phyloP scores from a whole-genome alignment of 2,888 invertebrate genomes.

The Cyclophora albipunctata region DNA sequence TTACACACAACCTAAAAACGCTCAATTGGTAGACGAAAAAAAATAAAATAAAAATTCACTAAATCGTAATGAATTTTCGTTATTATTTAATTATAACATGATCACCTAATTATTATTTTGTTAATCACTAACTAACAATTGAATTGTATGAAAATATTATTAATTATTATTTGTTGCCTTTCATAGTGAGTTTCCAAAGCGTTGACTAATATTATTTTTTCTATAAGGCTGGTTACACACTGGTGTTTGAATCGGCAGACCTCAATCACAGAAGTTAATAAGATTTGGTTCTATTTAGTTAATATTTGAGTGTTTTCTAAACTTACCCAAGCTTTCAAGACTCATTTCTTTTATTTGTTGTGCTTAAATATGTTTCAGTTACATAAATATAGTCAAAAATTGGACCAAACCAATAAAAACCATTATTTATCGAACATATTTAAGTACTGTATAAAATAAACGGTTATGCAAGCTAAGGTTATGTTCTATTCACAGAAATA shows the following conservation, averaged over 20 bases:
- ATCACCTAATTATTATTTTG: slow-evolving; percentile 15
- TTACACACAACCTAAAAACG: slow-evolving; percentile 51
- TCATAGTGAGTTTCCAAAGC: slow-evolving; percentile 11
- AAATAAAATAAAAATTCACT: slow-evolving; percentile 7
- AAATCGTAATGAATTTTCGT: slow-evolving; percentile 7
- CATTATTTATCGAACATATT: too few species aligned
- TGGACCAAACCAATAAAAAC: too few species aligned
- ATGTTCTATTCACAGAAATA: too few species aligned
- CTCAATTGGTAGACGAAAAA: slow-evolving; percentile 17
- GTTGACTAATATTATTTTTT: slow-evolving; percentile 2
- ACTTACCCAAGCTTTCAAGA: too few species aligned
- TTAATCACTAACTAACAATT: slow-evolving; percentile 14
- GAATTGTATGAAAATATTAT: slow-evolving; percentile 16
- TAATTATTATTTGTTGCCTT: slow-evolving; percentile 4
- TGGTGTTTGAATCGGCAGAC: not conserved
- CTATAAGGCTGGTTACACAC: not conserved
- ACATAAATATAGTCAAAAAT: too few species aligned
- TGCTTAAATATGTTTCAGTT: too few species aligned
- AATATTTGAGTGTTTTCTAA: too few species aligned
- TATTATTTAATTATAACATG: slow-evolving; percentile 6
- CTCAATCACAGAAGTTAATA: too few species aligned
- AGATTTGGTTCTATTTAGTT: too few species aligned
- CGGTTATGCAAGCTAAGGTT: too few species aligned
- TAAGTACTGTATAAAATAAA: too few species aligned
- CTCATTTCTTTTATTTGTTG: too few species aligned